Evolutionary conservation across 2,888 invertebrate species (phyloP).

Genomic region (Seladonia tumulorum): DNA sequence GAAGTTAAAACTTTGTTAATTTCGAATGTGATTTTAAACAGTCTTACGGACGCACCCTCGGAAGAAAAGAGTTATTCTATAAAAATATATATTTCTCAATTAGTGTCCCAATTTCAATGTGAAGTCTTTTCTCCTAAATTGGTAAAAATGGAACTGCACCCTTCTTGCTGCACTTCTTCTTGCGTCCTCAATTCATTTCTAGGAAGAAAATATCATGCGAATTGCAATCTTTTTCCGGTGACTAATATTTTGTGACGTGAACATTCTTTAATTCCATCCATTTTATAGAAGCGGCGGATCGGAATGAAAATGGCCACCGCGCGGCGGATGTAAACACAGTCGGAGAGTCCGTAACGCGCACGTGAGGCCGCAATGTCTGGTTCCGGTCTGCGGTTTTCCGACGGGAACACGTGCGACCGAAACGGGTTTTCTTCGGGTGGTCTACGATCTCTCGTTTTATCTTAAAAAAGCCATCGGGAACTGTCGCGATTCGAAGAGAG

Average conservation of each 20-base stretch:
- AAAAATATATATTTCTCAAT: too few species aligned
- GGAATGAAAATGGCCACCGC: conserved; percentile 55
- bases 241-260: background rate
- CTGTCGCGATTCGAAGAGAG: conserved; percentile 42
- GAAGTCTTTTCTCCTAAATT: too few species aligned
- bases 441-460: conserved; percentile 64
- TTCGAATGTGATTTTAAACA: too few species aligned
- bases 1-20: too few species aligned
- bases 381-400: conserved; percentile 75
- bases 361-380: conserved; percentile 66
- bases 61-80: too few species aligned
- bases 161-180: too few species aligned
- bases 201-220: background rate
- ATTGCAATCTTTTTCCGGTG: background rate
- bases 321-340: conserved; percentile 59
- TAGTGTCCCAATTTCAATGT: too few species aligned
- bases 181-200: too few species aligned
- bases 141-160: too few species aligned
- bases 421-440: conserved; percentile 69
- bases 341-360: conserved; percentile 48
- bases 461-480: conserved; percentile 67
- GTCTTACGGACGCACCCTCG: too few species aligned
- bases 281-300: background rate
- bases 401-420: conserved; percentile 70
- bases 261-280: background rate